Conservation (phyloP, 2,888 invertebrate species). For the Dynastes hyllus region DNA sequence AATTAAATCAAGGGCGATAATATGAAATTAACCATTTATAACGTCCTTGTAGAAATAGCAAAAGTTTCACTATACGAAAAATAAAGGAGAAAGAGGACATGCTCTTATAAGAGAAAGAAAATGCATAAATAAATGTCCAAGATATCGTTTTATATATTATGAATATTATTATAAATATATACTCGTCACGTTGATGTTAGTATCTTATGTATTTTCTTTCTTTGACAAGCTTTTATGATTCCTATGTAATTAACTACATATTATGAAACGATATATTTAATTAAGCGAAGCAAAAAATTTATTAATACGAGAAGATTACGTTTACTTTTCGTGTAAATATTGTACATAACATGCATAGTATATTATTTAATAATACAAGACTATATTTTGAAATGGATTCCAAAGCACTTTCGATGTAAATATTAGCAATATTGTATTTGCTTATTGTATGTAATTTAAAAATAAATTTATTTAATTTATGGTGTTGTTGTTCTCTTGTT, state of each 20-base stretch:
- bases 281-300: too few relatives aligned
- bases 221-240: constrained; percentile 55
- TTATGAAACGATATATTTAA: background rate
- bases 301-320: too few relatives aligned
- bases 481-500: too few relatives aligned
- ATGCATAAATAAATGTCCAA: constrained; percentile 35
- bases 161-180: background rate
- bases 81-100: background rate
- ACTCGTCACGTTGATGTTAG: constrained; percentile 1
- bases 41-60: background rate
- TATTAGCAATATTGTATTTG: constrained; percentile 56
- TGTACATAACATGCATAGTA: constrained; percentile 58
- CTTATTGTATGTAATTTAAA: constrained; percentile 64
- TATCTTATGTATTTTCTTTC: constrained; percentile 48
- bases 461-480: constrained; percentile 67
- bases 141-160: background rate
- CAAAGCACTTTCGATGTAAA: constrained; percentile 67
- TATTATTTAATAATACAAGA: constrained; percentile 61
- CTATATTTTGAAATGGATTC: constrained; percentile 69
- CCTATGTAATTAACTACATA: constrained; percentile 52
- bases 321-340: constrained; percentile 56
- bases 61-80: background rate
- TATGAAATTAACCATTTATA: too few relatives aligned
- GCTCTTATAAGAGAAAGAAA: constrained; percentile 39
- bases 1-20: too few relatives aligned